These are phyloP conservation scores for Monomorium pharaonis DNA, from an alignment of 1,140 invertebrate genomes.

Conservation along the genomic window DNA sequence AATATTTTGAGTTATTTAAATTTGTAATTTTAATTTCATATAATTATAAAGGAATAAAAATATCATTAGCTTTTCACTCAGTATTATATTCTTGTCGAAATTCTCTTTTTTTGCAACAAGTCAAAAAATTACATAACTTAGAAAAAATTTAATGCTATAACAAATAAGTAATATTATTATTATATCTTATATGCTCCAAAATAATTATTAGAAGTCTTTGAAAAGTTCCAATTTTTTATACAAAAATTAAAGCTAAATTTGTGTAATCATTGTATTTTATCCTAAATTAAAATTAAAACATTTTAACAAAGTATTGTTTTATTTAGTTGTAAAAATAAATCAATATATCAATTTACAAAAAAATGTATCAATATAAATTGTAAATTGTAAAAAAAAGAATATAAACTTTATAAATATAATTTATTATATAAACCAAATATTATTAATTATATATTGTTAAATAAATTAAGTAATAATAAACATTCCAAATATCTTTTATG, in stretches of 20 bases:
- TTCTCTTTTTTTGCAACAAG: no score
- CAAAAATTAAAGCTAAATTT: background rate
- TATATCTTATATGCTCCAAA: background rate
- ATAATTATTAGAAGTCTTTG: background rate
- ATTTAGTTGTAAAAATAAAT: background rate
- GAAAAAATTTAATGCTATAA: no score
- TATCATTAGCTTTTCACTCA: no score
- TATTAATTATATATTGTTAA: background rate
- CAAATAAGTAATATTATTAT: background rate
- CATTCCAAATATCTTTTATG: background rate
- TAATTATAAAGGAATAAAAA: no score
- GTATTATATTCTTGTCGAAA: no score
- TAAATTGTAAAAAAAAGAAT: background rate
- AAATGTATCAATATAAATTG: background rate
- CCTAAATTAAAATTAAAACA: background rate
- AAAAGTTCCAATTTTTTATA: background rate
- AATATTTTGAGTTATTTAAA: no score
- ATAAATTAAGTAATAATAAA: background rate
- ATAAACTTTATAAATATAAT: background rate
- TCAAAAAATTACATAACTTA: no score
- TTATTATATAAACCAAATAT: background rate
- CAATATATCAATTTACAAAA: background rate
- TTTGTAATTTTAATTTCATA: no score
- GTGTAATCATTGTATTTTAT: background rate
- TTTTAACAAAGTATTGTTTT: background rate